Conservation (phyloP, 2,888 invertebrate genomes). For the Bimastos eiseni region DNA sequence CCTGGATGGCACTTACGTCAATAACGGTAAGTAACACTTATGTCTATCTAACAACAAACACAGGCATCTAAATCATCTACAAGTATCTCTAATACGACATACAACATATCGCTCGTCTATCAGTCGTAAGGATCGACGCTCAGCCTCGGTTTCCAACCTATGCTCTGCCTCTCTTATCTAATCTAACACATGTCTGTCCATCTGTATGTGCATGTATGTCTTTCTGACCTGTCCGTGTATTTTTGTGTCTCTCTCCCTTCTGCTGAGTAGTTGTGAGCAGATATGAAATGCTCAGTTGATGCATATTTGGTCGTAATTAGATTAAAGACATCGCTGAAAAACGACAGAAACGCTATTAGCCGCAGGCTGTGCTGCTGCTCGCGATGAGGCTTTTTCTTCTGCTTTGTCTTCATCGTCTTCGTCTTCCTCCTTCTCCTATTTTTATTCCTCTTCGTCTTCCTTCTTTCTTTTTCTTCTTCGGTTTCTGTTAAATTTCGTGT, state of each 20-base stretch:
- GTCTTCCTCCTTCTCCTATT: no score
- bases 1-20: no score
- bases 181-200: not conserved
- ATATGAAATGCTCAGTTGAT: not conserved
- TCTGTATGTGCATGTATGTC: not conserved
- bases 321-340: not conserved
- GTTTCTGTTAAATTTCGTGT: slow-evolving; percentile 1
- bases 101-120: not conserved
- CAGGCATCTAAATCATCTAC: no score
- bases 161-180: not conserved
- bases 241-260: not conserved
- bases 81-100: no score
- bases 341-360: not conserved
- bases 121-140: not conserved
- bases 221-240: not conserved
- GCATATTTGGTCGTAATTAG: not conserved
- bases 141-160: not conserved
- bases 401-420: no score
- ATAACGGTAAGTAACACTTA: no score
- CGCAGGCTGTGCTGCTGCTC: not conserved
- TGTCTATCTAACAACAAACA: no score
- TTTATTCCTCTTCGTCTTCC: no score
- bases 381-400: no score
- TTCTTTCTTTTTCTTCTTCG: not conserved
- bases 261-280: not conserved